phyloP scores from a whole-genome alignment of 2,797 vertebrate genomes.

The Lemur catta region DNA sequence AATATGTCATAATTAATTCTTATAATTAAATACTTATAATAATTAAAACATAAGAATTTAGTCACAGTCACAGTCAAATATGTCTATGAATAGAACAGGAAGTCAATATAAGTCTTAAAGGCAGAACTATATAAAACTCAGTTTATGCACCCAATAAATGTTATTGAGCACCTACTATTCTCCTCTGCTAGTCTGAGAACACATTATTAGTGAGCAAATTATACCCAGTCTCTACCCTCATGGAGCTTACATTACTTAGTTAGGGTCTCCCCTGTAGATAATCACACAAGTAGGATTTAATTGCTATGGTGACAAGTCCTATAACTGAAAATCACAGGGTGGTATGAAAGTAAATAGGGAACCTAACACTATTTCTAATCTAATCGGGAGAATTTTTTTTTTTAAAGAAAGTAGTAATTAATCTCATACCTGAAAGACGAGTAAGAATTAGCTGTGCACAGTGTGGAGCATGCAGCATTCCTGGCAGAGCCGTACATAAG shows the following conservation, averaged over 20 bases:
- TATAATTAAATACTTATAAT: constrained; percentile 12
- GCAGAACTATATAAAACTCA: background rate
- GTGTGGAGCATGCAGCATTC: background rate
- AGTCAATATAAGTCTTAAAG: background rate
- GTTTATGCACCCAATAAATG: background rate
- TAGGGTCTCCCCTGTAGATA: background rate
- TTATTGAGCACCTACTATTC: background rate
- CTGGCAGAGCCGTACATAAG: background rate
- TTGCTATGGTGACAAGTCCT: background rate
- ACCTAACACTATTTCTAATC: constrained; percentile 1
- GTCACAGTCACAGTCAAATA: constrained; percentile 16
- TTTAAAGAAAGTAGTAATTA: constrained; percentile 49
- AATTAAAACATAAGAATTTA: background rate
- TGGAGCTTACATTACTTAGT: background rate
- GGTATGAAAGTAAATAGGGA: constrained; percentile 27
- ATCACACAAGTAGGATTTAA: constrained; percentile 50
- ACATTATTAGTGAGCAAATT: background rate
- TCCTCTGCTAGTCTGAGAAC: background rate
- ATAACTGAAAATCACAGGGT: constrained; percentile 46
- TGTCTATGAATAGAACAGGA: background rate
- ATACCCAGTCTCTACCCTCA: background rate
- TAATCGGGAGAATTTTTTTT: constrained; percentile 21
- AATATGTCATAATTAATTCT: background rate
- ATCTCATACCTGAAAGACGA: constrained; percentile 55
- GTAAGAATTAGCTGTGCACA: background rate